Base-by-base conservation (phyloP, 2,113 vertebrate species). In the Vulpes ferrilata region DNA sequence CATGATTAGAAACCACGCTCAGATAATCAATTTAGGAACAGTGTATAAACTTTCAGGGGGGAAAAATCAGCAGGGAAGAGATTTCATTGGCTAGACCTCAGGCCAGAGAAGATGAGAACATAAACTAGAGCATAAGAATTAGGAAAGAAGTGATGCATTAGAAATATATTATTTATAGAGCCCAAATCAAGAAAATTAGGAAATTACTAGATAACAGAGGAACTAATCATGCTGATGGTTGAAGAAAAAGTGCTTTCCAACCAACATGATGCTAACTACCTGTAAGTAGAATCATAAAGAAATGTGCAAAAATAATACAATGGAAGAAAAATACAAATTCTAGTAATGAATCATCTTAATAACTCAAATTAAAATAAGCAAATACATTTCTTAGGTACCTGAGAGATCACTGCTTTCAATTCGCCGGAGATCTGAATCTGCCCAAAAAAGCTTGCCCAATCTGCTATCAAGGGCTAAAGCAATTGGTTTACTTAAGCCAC, bases 371-470 rank as follows among this genome's bases (percentile, higher is more conserved):
- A 84, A 86, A 96, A 94, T 57, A 80, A 73, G 23, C 25, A 97
- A 97, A 95, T 80, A 95, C 62, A 93, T 86, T 90, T 99, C 98
- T 98, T 35, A 19, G 30, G 53, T 97, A 99, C 99, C 99, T 73
- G 99, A 99, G 20, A 99, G 99, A 98, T 99, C 99, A 97, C 99
- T 99, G 99, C 99, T 99, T 98, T 99, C 99, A 94, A 99, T 99
- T 96, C 99, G 99, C 0, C 99, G 98, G 97, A 99, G 99, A 98
- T 99, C 99, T 32, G 99, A 99, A 98, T 99, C 99, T 19, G 99
- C 99, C 99, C 99, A 99, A 98, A 99, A 99, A 87, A 99, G 99
- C 96, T 99, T 99, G 95, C 99, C 99, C 81, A 99, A 96, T 95
- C 99, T 99, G 98, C 99, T 99, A 96, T 99, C 99, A 53, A 99